Conservation (phyloP, 2,888 invertebrate genomes). For the Trisateles emortualis region DNA sequence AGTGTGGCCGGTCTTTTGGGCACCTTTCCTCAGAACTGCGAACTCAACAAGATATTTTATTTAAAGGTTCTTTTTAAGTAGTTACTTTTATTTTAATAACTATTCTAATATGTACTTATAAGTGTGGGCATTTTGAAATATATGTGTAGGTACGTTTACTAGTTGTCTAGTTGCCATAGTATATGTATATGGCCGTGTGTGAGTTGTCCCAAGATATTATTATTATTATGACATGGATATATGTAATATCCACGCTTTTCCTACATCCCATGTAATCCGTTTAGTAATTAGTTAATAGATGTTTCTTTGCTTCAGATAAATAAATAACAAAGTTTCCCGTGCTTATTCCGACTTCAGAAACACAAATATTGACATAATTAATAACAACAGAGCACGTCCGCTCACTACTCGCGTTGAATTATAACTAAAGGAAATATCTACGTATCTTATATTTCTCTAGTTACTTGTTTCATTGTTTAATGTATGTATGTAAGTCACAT, state of each 20-base stretch:
- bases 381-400: slow-evolving; percentile 73
- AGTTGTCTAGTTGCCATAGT: too few species aligned
- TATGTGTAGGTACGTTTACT: too few species aligned
- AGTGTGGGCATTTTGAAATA: too few species aligned
- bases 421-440: slow-evolving; percentile 58
- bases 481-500: slow-evolving; percentile 6
- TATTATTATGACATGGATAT: neutral
- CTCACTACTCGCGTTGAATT: slow-evolving; percentile 65
- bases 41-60: too few species aligned
- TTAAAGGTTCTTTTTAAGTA: too few species aligned
- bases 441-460: slow-evolving; percentile 38
- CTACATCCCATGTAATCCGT: slow-evolving; percentile 46
- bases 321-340: slow-evolving; percentile 68
- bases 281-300: slow-evolving; percentile 64
- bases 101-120: too few species aligned
- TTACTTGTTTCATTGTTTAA: slow-evolving; percentile 23
- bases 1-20: too few species aligned
- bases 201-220: neutral
- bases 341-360: slow-evolving; percentile 69
- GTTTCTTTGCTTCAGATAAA: slow-evolving; percentile 62
- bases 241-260: neutral
- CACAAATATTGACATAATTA: slow-evolving; percentile 80
- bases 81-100: too few species aligned
- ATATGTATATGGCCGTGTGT: too few species aligned
- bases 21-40: too few species aligned